Evolutionary conservation across 2,888 invertebrate genomes (phyloP), one percentile per base, ranked within the genome.

Genomic region (Melanostoma scalare): DNA sequence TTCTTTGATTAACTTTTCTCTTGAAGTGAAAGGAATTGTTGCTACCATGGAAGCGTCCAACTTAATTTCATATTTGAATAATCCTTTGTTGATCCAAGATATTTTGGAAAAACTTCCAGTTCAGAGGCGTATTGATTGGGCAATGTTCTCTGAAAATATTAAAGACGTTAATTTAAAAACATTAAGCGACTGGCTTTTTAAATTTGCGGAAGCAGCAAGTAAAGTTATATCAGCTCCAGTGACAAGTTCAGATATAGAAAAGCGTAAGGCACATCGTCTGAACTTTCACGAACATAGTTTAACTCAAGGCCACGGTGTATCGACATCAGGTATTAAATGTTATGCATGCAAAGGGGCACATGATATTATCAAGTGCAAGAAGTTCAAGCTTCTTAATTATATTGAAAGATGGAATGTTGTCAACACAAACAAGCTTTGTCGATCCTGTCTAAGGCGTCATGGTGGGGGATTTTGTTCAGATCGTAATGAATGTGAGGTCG

Each of bases 181-280:
- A 3, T 44, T 60, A 33, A 46, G 44, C 33, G 60, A 46, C 31
- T 60, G 60, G 60, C 60, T 60, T n/a, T 60, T 60, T 35, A 9
- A 46, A 33, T n/a, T 60, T 33, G 44, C 60, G 30, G 44, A 44
- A 31, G 46, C 44, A n/a, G 60, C 46, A 5, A 33, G 60, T 44
- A 46, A 8, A 10, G 60, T 44, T 4, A 46, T 60, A 46, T 46
- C 33, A 5, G 42, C 60, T 30, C 31, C 46, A 5, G 46, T 30
- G 6, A n/a, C 5, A 6, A 56, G 8, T 31, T 30, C 44, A 6
- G 58, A 58, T 31, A 4, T 2, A 8, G 44, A 58, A 44, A 42
- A 58, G 5, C 30, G 31, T 8, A 58, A 58, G 9, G 8, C 20
- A n/a, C 44, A 42, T n/a, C 58, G 58, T 0, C 30, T 44, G 3